phyloP scores from a whole-genome alignment of 2,797 vertebrate genomes.

The Nannoperca australis region DNA sequence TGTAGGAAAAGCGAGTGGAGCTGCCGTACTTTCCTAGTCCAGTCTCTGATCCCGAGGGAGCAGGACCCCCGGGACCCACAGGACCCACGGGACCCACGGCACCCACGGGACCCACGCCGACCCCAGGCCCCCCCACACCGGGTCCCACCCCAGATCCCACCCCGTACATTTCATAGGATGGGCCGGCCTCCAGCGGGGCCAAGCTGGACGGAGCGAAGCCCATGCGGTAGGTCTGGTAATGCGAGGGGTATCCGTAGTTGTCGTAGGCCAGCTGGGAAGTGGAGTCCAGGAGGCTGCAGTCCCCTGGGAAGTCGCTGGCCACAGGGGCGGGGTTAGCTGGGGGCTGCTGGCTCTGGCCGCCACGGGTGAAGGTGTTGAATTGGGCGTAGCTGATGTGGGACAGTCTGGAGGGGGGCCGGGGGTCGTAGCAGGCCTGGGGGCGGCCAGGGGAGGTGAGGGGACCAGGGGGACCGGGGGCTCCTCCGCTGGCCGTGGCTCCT shows the following conservation, averaged over 20 bases:
- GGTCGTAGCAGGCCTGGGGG: slow-evolving; percentile 89
- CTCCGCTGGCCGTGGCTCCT: slow-evolving; percentile 83
- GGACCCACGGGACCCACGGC: slow-evolving; percentile 71
- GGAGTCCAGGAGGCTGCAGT: slow-evolving; percentile 88
- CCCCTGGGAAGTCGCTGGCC: slow-evolving; percentile 82
- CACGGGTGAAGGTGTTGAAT: slow-evolving; percentile 92
- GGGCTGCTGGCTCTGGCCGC: slow-evolving; percentile 83
- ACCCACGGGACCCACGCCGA: slow-evolving; percentile 78
- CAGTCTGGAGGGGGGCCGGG: slow-evolving; percentile 92
- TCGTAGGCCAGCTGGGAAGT: slow-evolving; percentile 93
- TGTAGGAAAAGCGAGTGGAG: slow-evolving; percentile 94
- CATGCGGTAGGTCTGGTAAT: slow-evolving; percentile 92
- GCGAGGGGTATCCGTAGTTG: slow-evolving; percentile 90
- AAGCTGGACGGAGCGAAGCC: slow-evolving; percentile 90
- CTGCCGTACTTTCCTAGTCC: slow-evolving; percentile 92
- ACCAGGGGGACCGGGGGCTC: slow-evolving; percentile 86
- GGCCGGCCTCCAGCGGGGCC: slow-evolving; percentile 84
- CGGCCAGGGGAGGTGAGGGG: slow-evolving; percentile 89
- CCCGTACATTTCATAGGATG: slow-evolving; percentile 88
- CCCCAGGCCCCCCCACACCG: slow-evolving; percentile 70
- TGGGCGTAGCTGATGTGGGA: slow-evolving; percentile 97
- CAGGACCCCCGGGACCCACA: slow-evolving; percentile 78
- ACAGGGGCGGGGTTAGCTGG: slow-evolving; percentile 76
- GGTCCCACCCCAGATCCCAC: slow-evolving; percentile 76
- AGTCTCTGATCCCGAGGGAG: slow-evolving; percentile 82